These are phyloP conservation scores for Xenotilapia caudafasciata DNA, from an alignment of 2,113 vertebrate species.

Conservation along the genomic window DNA sequence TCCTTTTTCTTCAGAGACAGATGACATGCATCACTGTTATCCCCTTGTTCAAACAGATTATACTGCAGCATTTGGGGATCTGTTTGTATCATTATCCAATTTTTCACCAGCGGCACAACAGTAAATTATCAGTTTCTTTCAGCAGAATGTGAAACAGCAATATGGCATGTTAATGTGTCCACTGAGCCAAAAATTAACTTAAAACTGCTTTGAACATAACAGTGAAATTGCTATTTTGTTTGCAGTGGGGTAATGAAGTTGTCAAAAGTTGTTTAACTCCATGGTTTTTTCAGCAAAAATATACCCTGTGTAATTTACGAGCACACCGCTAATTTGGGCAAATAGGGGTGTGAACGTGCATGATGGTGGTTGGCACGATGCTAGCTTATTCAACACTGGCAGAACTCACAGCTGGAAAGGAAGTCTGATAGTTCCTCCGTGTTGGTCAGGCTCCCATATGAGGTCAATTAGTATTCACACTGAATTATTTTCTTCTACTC, in stretches of 20 bases:
- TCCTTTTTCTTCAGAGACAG: neutral
- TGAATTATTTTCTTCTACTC: neutral
- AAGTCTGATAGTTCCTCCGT: neutral
- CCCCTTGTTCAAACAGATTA: neutral
- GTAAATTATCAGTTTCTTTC: slow-evolving; percentile 14
- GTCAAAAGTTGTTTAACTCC: slow-evolving; percentile 43
- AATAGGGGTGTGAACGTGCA: neutral
- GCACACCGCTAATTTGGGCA: slow-evolving; percentile 11
- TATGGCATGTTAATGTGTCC: slow-evolving; percentile 7
- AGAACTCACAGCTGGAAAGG: neutral
- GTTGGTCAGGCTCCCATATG: neutral
- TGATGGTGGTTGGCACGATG: neutral
- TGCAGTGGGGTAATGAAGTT: slow-evolving; percentile 29
- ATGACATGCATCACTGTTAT: neutral
- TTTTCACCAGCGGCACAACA: slow-evolving; percentile 41
- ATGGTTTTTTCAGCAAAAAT: neutral
- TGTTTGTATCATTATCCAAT: slow-evolving; percentile 49
- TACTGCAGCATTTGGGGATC: neutral
- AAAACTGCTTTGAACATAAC: slow-evolving; percentile 20
- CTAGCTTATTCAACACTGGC: neutral
- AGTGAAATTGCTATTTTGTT: slow-evolving; percentile 35
- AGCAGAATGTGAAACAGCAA: slow-evolving; percentile 2
- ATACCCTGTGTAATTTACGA: slow-evolving; percentile 13
- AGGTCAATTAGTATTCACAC: neutral
- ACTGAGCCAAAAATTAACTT: slow-evolving; percentile 26